Conservation (phyloP, 2,113 vertebrate species). For the Cyprinus carpio region DNA sequence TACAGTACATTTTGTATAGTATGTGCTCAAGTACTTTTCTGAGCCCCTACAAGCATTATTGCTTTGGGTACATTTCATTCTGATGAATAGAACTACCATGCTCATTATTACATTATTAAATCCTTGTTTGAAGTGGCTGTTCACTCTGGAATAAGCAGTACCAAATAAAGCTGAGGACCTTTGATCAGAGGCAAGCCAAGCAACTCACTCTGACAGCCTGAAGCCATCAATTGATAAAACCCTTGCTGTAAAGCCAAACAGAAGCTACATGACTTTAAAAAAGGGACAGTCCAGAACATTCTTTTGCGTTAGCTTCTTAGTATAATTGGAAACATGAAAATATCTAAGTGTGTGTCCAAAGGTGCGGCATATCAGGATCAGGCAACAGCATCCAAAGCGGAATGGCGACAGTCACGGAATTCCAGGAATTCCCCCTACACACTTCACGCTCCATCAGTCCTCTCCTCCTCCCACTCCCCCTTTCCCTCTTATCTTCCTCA, state of each 20-base stretch:
- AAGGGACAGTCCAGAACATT: background rate
- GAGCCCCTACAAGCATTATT: background rate
- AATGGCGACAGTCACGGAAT: conserved; percentile 71
- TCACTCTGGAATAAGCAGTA: conserved; percentile 17
- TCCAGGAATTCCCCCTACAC: conserved; percentile 75
- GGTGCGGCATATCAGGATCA: conserved; percentile 57
- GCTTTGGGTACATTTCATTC: background rate
- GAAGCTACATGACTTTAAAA: background rate
- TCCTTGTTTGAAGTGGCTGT: conserved; percentile 20
- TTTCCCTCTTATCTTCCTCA: conserved; percentile 65
- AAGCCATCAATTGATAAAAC: conserved; percentile 12
- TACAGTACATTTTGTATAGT: background rate
- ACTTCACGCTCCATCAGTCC: conserved; percentile 65
- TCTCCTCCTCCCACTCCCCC: background rate
- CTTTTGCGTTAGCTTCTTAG: background rate
- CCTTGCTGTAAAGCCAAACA: conserved; percentile 16
- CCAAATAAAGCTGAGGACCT: conserved; percentile 20
- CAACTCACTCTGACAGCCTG: conserved; percentile 20
- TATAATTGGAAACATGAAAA: background rate
- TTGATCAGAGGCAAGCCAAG: conserved; percentile 21
- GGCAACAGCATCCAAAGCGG: conserved; percentile 67
- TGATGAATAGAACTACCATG: conserved; percentile 3
- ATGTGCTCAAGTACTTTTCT: background rate
- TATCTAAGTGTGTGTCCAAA: background rate
- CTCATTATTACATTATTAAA: conserved; percentile 21